phyloP scores from a whole-genome alignment of 2,797 vertebrate species.

The Meriones psammophilus region DNA sequence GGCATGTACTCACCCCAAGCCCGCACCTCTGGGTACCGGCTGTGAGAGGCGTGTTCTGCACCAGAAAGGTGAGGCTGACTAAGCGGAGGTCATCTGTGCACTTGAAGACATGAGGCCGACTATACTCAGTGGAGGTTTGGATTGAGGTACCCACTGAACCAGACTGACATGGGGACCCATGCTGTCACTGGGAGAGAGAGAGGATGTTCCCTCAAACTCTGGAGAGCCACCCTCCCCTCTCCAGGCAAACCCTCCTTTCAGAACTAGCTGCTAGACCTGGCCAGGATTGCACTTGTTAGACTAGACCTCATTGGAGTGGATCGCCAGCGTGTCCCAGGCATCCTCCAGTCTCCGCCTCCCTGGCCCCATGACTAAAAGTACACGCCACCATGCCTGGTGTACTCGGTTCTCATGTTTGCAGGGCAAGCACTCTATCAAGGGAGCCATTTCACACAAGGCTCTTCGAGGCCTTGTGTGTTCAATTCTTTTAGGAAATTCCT shows the following conservation, averaged over 20 bases:
- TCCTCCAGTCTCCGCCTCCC: background rate
- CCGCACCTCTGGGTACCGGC: background rate
- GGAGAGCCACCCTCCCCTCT: background rate
- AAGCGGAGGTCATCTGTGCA: background rate
- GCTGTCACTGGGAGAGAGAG: background rate
- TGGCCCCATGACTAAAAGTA: background rate
- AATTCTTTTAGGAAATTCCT: background rate
- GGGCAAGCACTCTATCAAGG: background rate
- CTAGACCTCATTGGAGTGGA: background rate
- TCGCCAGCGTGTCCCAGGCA: background rate
- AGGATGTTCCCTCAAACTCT: too few species aligned
- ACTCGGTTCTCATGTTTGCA: background rate
- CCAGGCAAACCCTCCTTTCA: background rate
- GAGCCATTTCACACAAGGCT: background rate
- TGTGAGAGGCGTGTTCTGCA: background rate
- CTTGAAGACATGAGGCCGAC: background rate
- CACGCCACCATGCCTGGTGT: too few species aligned
- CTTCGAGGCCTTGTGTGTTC: background rate
- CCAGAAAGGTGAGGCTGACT: background rate
- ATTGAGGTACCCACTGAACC: background rate
- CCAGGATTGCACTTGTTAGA: background rate
- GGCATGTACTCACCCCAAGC: background rate
- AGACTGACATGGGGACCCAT: background rate
- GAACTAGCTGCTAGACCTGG: background rate
- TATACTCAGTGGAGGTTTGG: background rate